Evolutionary conservation across 2,797 vertebrate genomes (phyloP).

Genomic region (Nannoperca australis): DNA sequence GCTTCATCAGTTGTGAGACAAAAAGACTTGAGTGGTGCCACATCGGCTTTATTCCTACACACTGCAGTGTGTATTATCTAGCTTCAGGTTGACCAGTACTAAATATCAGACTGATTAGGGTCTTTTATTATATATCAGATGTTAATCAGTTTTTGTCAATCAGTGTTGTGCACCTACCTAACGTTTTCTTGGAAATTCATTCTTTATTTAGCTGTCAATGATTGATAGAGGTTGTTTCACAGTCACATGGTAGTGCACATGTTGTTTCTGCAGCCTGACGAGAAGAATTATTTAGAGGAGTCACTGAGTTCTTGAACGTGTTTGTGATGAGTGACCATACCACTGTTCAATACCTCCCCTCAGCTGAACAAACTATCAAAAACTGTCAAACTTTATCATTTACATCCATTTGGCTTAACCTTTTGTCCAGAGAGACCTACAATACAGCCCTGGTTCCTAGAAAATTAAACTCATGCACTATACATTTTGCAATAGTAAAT

Average conservation of each 20-base stretch:
- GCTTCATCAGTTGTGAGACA: background rate
- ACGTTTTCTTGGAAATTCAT: background rate
- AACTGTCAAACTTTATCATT: background rate
- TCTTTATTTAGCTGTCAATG: background rate
- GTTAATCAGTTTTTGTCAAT: background rate
- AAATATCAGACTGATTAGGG: background rate
- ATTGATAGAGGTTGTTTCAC: background rate
- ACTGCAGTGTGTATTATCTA: background rate
- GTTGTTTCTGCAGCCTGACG: background rate
- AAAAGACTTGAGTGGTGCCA: background rate
- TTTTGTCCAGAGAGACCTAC: background rate
- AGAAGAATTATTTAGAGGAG: background rate
- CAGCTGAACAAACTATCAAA: background rate
- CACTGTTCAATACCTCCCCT: background rate
- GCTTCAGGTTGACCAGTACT: background rate
- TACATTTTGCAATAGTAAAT: background rate
- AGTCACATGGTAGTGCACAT: background rate
- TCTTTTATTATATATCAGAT: background rate
- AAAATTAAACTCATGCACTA: background rate
- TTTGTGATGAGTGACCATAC: background rate
- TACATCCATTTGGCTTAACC: background rate
- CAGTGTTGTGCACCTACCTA: background rate
- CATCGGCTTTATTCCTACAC: background rate
- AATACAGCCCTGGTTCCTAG: background rate
- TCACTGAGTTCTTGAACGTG: background rate